These are phyloP conservation scores for Morus bassanus DNA, from an alignment of 2,797 vertebrate species.

Conservation along the genomic window DNA sequence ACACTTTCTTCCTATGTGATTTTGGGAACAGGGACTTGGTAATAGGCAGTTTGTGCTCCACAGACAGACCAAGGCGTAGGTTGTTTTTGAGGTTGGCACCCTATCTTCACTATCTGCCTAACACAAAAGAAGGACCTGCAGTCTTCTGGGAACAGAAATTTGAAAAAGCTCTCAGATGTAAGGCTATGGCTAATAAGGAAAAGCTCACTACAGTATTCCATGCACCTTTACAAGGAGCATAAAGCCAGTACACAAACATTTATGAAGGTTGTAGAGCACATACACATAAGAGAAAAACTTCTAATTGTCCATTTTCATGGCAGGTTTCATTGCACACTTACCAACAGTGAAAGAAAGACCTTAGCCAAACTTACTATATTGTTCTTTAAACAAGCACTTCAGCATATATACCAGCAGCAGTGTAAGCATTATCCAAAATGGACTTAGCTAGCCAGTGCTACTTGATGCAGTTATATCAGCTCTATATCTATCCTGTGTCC, in stretches of 20 bases:
- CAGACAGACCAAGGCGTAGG: background rate
- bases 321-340: background rate
- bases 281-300: background rate
- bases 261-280: background rate
- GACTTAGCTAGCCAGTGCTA: background rate
- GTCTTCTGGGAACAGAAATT: background rate
- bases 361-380: background rate
- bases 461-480: background rate
- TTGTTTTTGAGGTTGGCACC: background rate
- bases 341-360: background rate
- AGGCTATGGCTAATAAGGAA: background rate
- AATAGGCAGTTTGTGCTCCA: accelerated
- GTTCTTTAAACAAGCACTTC: background rate
- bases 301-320: background rate
- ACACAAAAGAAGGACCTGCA: background rate
- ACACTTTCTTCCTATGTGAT: background rate
- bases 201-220: background rate
- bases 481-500: background rate
- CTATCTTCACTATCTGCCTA: background rate
- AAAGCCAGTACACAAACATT: background rate
- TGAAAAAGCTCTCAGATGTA: background rate
- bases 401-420: background rate
- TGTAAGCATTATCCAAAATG: background rate
- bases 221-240: background rate
- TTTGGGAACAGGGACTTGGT: background rate